Conservation (phyloP, 2,888 invertebrate species). For the Kryphioiulus occultus region DNA sequence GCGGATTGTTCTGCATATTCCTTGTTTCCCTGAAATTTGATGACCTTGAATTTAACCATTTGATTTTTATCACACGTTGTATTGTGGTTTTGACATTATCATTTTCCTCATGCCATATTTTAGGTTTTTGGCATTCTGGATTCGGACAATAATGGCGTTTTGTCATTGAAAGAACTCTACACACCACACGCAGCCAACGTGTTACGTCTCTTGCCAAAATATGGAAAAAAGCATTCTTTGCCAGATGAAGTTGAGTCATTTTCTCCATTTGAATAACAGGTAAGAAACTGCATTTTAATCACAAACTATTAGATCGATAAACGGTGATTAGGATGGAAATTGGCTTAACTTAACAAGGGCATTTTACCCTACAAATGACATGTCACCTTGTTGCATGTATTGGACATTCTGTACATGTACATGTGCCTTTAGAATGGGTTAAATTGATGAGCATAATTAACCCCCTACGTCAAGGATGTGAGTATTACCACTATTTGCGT, state of each 20-base stretch:
- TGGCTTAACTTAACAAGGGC: not conserved
- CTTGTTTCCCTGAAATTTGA: no score
- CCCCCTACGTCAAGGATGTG: not conserved
- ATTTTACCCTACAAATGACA: not conserved
- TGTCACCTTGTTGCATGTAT: not conserved
- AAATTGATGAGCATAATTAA: not conserved
- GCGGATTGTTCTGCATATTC: no score
- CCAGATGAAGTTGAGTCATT: not conserved
- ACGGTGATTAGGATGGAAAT: not conserved
- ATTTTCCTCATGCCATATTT: not conserved
- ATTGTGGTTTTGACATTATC: no score
- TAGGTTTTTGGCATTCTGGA: constrained; percentile 47
- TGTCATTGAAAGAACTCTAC: constrained; percentile 43
- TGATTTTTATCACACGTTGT: no score
- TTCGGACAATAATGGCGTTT: not conserved
- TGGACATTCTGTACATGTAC: not conserved
- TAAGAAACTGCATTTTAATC: not conserved
- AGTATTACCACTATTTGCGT: not conserved
- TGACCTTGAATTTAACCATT: no score
- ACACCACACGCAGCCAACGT: not conserved
- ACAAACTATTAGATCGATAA: not conserved
- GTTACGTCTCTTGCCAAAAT: constrained; percentile 45
- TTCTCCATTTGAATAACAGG: constrained; percentile 18
- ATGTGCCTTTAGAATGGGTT: not conserved
- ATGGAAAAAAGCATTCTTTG: not conserved